These are phyloP conservation scores for Manis pentadactyla DNA, from an alignment of 2,797 vertebrate genomes.

Conservation along the genomic window DNA sequence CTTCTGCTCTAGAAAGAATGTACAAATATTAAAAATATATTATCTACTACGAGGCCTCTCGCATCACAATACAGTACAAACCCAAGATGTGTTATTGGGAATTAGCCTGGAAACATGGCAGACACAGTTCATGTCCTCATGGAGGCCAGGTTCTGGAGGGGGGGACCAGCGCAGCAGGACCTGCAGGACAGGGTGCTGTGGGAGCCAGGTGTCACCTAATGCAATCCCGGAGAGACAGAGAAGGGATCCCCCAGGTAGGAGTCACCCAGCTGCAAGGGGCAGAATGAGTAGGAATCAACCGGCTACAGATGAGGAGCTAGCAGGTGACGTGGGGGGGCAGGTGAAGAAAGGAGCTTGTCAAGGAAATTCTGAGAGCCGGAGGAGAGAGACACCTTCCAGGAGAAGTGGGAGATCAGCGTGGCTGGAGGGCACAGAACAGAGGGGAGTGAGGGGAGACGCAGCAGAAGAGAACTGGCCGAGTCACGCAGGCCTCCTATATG, in stretches of 20 bases:
- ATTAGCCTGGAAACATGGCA: neutral
- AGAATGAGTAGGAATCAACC: neutral
- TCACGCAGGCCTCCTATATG: neutral
- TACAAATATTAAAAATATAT: neutral
- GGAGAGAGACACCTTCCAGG: neutral
- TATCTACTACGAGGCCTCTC: neutral
- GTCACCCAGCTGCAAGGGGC: neutral
- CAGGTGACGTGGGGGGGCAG: too few species aligned
- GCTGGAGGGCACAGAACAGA: neutral
- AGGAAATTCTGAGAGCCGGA: neutral
- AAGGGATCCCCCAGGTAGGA: neutral
- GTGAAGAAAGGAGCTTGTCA: neutral
- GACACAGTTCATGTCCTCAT: neutral
- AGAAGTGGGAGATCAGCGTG: fast-evolving
- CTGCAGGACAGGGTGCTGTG: neutral
- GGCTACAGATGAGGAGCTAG: neutral
- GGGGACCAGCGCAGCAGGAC: neutral
- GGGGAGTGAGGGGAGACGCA: neutral
- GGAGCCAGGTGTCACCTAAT: neutral
- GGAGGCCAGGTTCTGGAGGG: neutral
- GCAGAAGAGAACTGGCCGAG: neutral
- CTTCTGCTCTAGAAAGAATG: neutral
- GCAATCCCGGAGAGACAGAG: neutral
- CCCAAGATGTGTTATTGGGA: neutral
- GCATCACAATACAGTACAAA: neutral